Evolutionary conservation across 2,797 vertebrate genomes (phyloP).

Genomic region (Alfaro cultratus): DNA sequence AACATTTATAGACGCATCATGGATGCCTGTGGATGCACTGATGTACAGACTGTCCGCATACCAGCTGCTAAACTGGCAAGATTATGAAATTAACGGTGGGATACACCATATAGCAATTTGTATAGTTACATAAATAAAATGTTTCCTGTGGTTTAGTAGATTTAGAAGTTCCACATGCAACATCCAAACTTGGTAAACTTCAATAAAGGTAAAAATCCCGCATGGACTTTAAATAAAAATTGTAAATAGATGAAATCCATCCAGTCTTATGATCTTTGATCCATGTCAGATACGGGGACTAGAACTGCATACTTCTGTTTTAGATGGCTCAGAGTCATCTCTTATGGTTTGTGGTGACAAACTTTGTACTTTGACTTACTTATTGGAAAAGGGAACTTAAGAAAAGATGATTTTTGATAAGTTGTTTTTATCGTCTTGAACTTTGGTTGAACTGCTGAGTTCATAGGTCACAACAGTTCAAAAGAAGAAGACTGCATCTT

Average conservation of each 20-base stretch:
- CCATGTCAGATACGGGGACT: background rate
- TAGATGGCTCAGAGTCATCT: background rate
- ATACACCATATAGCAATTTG: background rate
- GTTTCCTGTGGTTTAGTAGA: background rate
- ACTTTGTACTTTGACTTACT: no score
- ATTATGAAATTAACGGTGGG: background rate
- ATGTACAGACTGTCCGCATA: background rate
- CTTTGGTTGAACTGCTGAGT: no score
- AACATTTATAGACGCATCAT: slow-evolving; percentile 13
- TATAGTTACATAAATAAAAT: background rate
- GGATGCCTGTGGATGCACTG: background rate
- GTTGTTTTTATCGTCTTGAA: no score
- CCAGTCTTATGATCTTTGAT: background rate
- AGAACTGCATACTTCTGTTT: background rate
- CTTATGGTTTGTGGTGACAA: background rate
- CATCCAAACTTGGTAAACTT: background rate
- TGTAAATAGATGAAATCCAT: background rate
- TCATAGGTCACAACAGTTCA: no score
- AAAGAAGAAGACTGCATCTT: background rate
- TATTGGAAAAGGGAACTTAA: no score
- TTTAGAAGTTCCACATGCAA: background rate
- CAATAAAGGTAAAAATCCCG: background rate
- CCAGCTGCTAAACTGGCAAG: background rate
- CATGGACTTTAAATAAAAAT: background rate
- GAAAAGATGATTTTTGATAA: no score